phyloP scores from a whole-genome alignment of 2,888 invertebrate genomes.

The Drosophila antonietae region DNA sequence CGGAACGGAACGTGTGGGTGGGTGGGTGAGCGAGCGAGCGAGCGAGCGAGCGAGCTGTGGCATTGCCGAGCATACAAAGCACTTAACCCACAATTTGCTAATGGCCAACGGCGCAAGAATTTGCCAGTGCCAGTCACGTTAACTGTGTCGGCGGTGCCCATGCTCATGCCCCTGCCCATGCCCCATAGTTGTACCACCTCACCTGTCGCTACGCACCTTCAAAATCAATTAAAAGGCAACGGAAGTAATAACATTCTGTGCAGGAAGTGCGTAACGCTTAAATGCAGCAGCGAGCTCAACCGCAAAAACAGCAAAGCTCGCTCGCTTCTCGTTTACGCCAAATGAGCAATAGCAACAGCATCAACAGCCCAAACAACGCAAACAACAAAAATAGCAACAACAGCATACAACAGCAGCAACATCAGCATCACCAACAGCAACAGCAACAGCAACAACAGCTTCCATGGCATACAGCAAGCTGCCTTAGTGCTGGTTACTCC shows the following conservation, averaged over 20 bases:
- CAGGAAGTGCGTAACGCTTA: constrained; percentile 78
- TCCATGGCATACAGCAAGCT: constrained; percentile 60
- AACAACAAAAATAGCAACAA: constrained; percentile 22
- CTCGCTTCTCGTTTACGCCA: constrained; percentile 56
- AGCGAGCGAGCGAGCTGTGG: constrained; percentile 5
- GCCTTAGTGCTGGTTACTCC: constrained; percentile 62
- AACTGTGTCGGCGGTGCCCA: constrained; percentile 1
- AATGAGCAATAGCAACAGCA: constrained; percentile 50
- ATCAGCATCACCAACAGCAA: constrained; percentile 17
- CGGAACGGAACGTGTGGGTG: neutral
- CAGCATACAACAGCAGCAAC: constrained; percentile 28
- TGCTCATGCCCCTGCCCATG: neutral
- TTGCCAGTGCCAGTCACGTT: constrained; percentile 23
- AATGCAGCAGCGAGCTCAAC: constrained; percentile 62
- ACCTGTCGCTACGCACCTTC: constrained; percentile 64
- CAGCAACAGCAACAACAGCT: constrained; percentile 34
- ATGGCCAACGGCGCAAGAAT: constrained; percentile 65
- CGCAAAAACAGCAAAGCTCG: constrained; percentile 69
- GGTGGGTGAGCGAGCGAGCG: too few species aligned
- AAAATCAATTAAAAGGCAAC: constrained; percentile 80
- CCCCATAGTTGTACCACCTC: neutral
- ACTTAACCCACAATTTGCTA: constrained; percentile 78
- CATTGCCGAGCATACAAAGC: constrained; percentile 55
- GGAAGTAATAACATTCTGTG: constrained; percentile 78
- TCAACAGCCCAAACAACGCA: constrained; percentile 25